Evolutionary conservation across 2,113 vertebrate genomes (phyloP).

Genomic region (Calidris pugnax): DNA sequence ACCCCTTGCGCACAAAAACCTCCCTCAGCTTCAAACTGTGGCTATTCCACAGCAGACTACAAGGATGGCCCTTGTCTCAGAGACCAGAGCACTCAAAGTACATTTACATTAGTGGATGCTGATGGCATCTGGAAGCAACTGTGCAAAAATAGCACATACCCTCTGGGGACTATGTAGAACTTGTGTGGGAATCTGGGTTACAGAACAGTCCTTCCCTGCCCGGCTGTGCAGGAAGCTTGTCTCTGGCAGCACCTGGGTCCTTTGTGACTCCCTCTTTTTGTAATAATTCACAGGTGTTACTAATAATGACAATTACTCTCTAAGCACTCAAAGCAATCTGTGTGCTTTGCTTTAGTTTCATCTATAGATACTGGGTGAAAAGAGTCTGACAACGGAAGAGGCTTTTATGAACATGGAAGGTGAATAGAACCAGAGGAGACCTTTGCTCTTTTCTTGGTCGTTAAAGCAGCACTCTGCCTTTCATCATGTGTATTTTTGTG

Average conservation of each 20-base stretch:
- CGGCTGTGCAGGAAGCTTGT: neutral
- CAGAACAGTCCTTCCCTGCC: neutral
- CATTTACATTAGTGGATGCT: neutral
- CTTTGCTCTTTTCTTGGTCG: neutral
- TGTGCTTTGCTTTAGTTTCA: conserved; percentile 22
- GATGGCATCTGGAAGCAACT: neutral
- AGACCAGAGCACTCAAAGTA: neutral
- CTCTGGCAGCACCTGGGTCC: neutral
- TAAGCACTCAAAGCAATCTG: neutral
- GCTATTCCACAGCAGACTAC: neutral
- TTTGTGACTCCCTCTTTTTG: neutral
- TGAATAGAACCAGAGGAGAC: neutral
- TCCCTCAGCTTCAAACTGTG: neutral
- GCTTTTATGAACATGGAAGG: neutral
- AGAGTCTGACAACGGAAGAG: neutral
- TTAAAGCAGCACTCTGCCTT: neutral
- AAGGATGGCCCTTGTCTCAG: neutral
- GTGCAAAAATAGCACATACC: neutral
- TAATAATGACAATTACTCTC: neutral
- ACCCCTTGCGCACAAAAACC: neutral
- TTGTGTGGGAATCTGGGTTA: neutral
- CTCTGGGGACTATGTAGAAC: neutral
- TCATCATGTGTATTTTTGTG: neutral
- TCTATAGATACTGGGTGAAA: neutral
- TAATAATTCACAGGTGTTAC: neutral